These are phyloP conservation scores for Manis crassicaudata DNA, from an alignment of 2,797 vertebrate genomes.

Conservation along the genomic window DNA sequence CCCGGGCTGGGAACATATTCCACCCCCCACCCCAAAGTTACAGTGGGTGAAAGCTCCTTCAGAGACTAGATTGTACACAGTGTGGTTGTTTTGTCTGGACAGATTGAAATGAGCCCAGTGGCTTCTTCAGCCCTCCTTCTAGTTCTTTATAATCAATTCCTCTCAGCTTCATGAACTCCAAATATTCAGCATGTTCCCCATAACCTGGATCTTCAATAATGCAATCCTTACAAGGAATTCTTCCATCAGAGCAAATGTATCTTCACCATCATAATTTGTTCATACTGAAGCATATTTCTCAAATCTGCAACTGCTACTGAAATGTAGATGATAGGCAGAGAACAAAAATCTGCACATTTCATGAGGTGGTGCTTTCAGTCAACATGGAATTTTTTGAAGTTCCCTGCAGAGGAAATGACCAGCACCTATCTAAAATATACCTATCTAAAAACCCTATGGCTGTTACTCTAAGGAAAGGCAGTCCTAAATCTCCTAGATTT, in stretches of 20 bases:
- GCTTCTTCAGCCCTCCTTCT: neutral
- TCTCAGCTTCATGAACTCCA: neutral
- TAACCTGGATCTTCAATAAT: neutral
- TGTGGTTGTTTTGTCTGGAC: neutral
- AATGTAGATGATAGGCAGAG: neutral
- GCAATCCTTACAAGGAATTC: neutral
- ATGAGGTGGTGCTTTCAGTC: neutral
- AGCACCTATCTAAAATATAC: no score
- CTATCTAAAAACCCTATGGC: no score
- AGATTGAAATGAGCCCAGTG: accelerated
- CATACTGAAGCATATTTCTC: neutral
- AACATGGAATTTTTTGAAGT: neutral
- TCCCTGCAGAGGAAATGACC: neutral
- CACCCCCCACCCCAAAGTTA: no score
- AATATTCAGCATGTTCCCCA: neutral
- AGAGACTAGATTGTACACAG: no score
- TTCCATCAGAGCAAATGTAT: no score
- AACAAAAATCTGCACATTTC: neutral
- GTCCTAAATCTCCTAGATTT: accelerated
- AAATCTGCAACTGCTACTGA: neutral
- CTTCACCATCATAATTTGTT: neutral
- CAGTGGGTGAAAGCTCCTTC: accelerated
- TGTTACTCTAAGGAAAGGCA: neutral
- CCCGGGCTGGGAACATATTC: no score
- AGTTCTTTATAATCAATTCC: accelerated